Evolutionary conservation across 2,113 vertebrate species (phyloP), one percentile per base, ranked within the genome.

Genomic region (Actenoides hombroni): DNA sequence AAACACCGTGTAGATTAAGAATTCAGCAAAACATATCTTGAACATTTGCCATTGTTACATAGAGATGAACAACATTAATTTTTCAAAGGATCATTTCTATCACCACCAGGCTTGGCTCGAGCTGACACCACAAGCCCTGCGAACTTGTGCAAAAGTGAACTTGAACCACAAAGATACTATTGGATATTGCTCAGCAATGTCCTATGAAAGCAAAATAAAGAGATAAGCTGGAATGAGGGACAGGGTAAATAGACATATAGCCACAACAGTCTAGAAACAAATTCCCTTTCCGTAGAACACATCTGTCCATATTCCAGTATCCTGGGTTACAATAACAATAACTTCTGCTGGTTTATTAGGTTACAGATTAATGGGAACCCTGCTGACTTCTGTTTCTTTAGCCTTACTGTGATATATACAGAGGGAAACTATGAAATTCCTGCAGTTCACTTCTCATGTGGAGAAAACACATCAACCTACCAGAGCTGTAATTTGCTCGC

Each of bases 41-140:
- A 63, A 31, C 78, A 67, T 87, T 92, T 40, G 33, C 76, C 7
- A 31, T 42, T 80, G 65, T 74, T 74, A 54, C 75, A 48, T 4
- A 54, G 54, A 65, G 63, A 85, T 29, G 67, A 82, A 56, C 73
- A 57, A 24, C 53, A 88, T 94, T 33, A 40, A 83, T 83, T 84
- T 95, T 95, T 92, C 67, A 95, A 46, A 85, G 54, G 74, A 53
- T 73, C 42, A 42, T 96, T 94, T 93, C 82, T 67, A 73, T 37
- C 44, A 28, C 24, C 44, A 31, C 24, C 31, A 69, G 44, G 61
- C 57, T 79, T n/a, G 64, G 57, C 39, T 60, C 26, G 5, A 69
- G 57, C 77, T 73, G 54, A 79, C 82, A 13, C 54, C 44, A 10
- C 0, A 6, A 91, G 81, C 5, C 19, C 40, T 49, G 49, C 33